These are phyloP conservation scores for Alcedo atthis DNA, from an alignment of 2,797 vertebrate genomes.

Conservation along the genomic window DNA sequence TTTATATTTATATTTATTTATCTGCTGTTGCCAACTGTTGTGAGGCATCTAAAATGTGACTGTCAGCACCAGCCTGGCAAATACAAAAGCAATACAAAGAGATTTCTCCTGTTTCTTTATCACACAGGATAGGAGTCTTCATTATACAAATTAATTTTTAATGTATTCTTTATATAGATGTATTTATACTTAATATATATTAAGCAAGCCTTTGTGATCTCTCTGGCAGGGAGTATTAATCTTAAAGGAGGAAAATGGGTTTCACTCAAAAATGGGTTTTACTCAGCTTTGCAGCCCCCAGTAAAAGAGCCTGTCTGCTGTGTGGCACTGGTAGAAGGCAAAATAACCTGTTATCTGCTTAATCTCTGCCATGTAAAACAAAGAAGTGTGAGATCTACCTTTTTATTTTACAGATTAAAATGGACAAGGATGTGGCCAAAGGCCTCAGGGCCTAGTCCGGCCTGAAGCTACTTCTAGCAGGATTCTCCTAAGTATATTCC, in stretches of 20 bases:
- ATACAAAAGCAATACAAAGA: background rate
- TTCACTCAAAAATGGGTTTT: background rate
- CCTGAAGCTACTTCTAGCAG: background rate
- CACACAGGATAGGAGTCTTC: background rate
- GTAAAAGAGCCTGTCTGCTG: background rate
- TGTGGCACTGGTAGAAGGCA: background rate
- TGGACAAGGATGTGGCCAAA: background rate
- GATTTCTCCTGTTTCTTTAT: background rate
- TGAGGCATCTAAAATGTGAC: background rate
- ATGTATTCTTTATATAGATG: background rate
- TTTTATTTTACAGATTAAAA: background rate
- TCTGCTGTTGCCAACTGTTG: background rate
- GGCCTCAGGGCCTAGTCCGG: background rate
- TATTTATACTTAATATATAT: background rate
- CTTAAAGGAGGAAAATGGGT: background rate
- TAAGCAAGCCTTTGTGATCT: background rate
- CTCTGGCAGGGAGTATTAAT: background rate
- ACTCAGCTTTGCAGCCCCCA: background rate
- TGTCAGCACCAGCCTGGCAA: background rate
- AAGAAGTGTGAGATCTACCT: background rate
- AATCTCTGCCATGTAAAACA: background rate
- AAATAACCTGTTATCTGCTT: background rate
- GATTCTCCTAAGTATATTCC: background rate
- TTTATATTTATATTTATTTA: background rate
- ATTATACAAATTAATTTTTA: background rate